A percentile compares a stretch with the other conserved stretches of the same genome.
Evolutionary conservation across 1,140 invertebrate genomes (phyloP).

Genomic region (Potamilus streckersoni): DNA sequence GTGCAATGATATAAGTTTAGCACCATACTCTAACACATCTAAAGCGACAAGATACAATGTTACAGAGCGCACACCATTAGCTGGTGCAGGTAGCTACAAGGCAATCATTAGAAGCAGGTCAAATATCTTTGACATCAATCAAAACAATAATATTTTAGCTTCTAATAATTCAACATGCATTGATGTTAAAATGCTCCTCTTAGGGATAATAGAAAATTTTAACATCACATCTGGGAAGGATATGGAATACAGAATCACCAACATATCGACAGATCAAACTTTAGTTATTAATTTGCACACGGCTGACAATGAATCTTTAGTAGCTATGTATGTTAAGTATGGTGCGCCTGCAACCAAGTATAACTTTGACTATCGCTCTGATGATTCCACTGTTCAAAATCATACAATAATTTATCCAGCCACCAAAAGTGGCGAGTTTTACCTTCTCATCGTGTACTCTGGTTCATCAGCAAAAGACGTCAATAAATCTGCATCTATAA

Average conservation of each 20-base stretch:
- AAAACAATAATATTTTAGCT: constrained; percentile 9
- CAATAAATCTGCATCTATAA: too few relatives aligned
- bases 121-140: constrained; percentile 8
- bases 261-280: constrained; percentile 2
- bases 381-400: background rate
- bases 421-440: constrained; percentile 3
- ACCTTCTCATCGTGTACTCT: constrained; percentile 1
- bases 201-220: background rate
- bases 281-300: constrained; percentile 4
- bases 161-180: background rate
- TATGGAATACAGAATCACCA: background rate
- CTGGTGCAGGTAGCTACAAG: background rate
- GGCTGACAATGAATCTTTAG: background rate
- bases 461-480: background rate
- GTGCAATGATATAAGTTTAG: background rate
- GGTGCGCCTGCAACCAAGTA: constrained; percentile 9
- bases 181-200: background rate
- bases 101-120: constrained; percentile 9
- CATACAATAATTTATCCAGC: constrained; percentile 1
- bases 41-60: background rate
- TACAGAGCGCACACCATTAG: background rate
- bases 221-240: background rate
- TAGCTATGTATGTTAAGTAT: background rate
- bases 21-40: background rate
- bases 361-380: constrained; percentile 8